Percentiles rank a stretch among this genome's conserved stretches.
These are phyloP conservation scores for Epistrophe eligans DNA, from an alignment of 2,888 invertebrate genomes.

Conservation along the genomic window DNA sequence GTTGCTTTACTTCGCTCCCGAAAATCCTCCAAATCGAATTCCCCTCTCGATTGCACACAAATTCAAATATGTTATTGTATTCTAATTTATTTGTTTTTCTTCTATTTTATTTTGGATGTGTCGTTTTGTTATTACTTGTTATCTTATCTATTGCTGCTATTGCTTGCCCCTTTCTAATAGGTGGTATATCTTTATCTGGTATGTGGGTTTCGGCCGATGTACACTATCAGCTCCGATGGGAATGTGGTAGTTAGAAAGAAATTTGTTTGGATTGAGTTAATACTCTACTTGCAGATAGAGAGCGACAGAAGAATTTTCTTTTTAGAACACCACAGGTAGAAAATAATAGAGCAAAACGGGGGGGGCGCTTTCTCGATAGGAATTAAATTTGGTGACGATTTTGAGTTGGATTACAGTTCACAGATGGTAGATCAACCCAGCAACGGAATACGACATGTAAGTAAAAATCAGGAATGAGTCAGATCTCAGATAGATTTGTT, in stretches of 20 bases:
- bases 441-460: background rate
- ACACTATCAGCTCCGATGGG: constrained; percentile 1
- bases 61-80: constrained; percentile 39
- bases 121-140: constrained; percentile 65
- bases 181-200: no score
- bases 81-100: constrained; percentile 50
- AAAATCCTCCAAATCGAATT: constrained; percentile 42
- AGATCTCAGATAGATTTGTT: no score
- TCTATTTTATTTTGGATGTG: constrained; percentile 54
- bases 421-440: background rate
- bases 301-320: constrained; percentile 41
- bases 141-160: constrained; percentile 71
- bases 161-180: constrained; percentile 51
- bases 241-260: constrained; percentile 39
- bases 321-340: constrained; percentile 16
- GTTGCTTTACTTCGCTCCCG: constrained; percentile 36
- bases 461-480: no score
- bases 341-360: constrained; percentile 18
- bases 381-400: constrained; percentile 33
- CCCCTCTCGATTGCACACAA: constrained; percentile 61
- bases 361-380: constrained; percentile 15
- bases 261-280: constrained; percentile 39
- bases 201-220: constrained; percentile 20
- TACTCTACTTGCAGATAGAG: constrained; percentile 16
- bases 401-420: background rate